Conservation (phyloP, 2,888 invertebrate species). For the Pogonocherus hispidulus region DNA sequence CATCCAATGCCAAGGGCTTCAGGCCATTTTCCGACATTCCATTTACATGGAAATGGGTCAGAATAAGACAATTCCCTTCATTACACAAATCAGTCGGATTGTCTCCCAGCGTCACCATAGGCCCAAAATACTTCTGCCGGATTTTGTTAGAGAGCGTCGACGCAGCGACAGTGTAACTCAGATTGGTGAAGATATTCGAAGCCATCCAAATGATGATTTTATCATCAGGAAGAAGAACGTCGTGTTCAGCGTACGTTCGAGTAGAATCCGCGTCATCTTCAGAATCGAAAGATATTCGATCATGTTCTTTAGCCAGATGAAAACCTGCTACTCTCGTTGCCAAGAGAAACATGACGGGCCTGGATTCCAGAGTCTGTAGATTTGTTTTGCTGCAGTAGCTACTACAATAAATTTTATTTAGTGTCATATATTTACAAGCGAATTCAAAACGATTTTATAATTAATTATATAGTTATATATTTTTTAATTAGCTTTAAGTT, state of each 20-base stretch:
- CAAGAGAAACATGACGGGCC: conserved; percentile 58
- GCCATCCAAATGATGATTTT: conserved; percentile 63
- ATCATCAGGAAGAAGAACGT: conserved; percentile 49
- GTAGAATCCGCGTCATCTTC: conserved; percentile 22
- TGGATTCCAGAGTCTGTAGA: conserved; percentile 41
- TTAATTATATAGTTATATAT: too few species aligned
- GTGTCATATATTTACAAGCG: too few species aligned
- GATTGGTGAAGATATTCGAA: conserved; percentile 59
- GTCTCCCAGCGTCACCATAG: conserved; percentile 58
- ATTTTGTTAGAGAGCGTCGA: conserved; percentile 61
- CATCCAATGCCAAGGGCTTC: conserved; percentile 60
- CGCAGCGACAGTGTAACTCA: conserved; percentile 62
- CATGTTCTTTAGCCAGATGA: conserved; percentile 41
- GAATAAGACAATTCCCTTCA: conserved; percentile 60
- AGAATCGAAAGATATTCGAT: conserved; percentile 1
- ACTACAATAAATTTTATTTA: conserved; percentile 18
- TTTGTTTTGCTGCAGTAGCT: conserved; percentile 37
- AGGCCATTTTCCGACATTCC: conserved; percentile 60
- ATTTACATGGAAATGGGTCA: conserved; percentile 58
- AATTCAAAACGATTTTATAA: too few species aligned
- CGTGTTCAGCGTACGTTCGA: conserved; percentile 30
- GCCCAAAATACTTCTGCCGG: conserved; percentile 63
- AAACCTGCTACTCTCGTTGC: conserved; percentile 55
- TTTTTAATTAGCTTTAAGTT: too few species aligned
- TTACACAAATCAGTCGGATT: conserved; percentile 55